Percentiles rank a stretch among this genome's conserved stretches.
These are phyloP conservation scores for Tiphia femorata DNA, from an alignment of 2,888 invertebrate genomes.

Conservation along the genomic window DNA sequence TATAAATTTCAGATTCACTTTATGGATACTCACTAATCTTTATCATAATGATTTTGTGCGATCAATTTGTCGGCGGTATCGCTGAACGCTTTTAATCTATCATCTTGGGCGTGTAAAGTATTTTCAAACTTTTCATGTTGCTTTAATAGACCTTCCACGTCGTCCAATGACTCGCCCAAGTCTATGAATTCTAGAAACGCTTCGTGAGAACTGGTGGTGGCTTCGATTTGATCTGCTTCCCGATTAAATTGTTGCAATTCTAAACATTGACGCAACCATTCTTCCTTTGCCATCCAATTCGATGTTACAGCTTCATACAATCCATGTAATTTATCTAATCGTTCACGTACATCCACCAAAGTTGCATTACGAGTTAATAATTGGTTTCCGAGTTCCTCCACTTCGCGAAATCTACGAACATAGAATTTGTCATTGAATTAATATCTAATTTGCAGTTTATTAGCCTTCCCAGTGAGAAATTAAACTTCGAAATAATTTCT, in stretches of 20 bases:
- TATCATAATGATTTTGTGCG: conserved; percentile 83
- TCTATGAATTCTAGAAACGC: conserved; percentile 92
- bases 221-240: conserved; percentile 97
- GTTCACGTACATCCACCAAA: conserved; percentile 81
- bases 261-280: conserved; percentile 87
- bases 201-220: conserved; percentile 93
- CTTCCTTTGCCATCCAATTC: conserved; percentile 87
- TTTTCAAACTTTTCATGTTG: conserved; percentile 95
- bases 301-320: conserved; percentile 81
- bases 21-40: conserved; percentile 75
- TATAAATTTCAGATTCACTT: conserved; percentile 15
- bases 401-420: conserved; percentile 78
- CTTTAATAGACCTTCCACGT: conserved; percentile 92
- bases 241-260: conserved; percentile 93
- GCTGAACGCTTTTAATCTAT: conserved; percentile 85
- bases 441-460: too few species aligned
- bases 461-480: too few species aligned
- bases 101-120: conserved; percentile 92
- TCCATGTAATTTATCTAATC: conserved; percentile 79
- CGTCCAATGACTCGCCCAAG: conserved; percentile 89
- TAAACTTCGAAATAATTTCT: conserved; percentile 1
- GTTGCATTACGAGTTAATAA: conserved; percentile 81
- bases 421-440: too few species aligned
- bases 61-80: conserved; percentile 87
- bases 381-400: conserved; percentile 84